Conservation (phyloP, 2,113 vertebrate species). For the Mus musculus region DNA sequence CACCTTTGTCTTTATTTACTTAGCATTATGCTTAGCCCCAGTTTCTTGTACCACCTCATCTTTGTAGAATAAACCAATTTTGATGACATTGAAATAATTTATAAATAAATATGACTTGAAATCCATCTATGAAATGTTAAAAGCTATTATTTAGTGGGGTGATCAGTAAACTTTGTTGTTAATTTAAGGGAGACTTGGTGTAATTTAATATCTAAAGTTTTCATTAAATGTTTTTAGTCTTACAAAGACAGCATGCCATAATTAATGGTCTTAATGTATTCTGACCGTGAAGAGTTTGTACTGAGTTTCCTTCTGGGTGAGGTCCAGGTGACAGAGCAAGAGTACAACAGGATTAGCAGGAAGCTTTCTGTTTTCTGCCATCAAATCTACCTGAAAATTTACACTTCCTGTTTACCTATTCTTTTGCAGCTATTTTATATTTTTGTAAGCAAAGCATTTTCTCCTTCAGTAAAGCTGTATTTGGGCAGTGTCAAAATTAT, state of each 20-base stretch:
- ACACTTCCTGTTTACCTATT: too few relatives aligned
- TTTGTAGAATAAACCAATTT: background rate
- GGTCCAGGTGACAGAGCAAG: background rate
- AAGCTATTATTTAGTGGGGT: background rate
- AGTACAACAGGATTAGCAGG: background rate
- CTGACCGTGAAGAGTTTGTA: background rate
- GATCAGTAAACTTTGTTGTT: background rate
- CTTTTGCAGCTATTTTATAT: too few relatives aligned
- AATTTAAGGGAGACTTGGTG: background rate
- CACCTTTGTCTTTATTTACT: background rate
- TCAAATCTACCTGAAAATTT: background rate
- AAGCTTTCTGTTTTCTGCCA: background rate
- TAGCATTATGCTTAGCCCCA: background rate
- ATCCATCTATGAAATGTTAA: background rate
- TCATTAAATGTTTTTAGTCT: slow-evolving; percentile 14
- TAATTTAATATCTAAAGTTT: background rate
- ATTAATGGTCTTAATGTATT: background rate
- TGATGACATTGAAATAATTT: slow-evolving; percentile 8
- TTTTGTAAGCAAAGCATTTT: too few relatives aligned
- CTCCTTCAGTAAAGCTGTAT: background rate
- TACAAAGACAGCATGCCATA: background rate
- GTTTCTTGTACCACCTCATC: background rate
- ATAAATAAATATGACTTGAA: background rate
- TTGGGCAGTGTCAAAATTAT: background rate
- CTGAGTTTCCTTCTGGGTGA: background rate